Base-by-base conservation (phyloP, 1,140 invertebrate genomes). In the Trypoxylus dichotomus region DNA sequence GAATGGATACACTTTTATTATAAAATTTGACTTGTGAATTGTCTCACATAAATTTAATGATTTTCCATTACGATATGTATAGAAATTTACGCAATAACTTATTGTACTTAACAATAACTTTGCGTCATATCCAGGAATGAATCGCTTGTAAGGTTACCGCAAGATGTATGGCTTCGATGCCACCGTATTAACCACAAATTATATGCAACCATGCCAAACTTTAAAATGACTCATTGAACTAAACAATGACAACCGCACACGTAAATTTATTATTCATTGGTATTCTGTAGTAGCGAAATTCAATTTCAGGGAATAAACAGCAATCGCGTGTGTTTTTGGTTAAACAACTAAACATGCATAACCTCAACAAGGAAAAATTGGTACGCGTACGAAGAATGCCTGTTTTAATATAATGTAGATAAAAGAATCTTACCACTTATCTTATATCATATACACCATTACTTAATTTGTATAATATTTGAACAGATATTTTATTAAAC, bases 181-280 rank as follows among this genome's bases (percentile, higher is more conserved):
- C 27, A 68, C 60, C 24, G 60, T 68, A 24, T 27, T n/a, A 29
- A 68, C 60, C 60, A 15, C 60, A 68, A 29, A 13, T 29, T 68
- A 24, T 27, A 68, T 29, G 27, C 60, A 68, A 25, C 60, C 19
- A 68, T 24, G 24, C 24, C 19, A 68, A 27, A 24, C 13, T 68
- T 27, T 29, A 68, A 24, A 3, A 24, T 68, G 60, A 68, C 27
- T 68, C 60, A 68, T 10, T 68, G 60, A 68, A 68, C 8, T 24
- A 68, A 29, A 29, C 60, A 68, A 68, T 68, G 27, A 24, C 21
- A 68, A 68, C 60, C 25, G 60, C 60, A 11, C 11, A 10, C 27
- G 60, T 29, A 27, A 68, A 68, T 29, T 68, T 68, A 68, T 68
- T 68, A 27, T 68, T 68, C 60, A 29, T 68, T 68, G 24, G 8